phyloP scores from a whole-genome alignment of 2,797 vertebrate genomes.

The Adelosebastes latens region DNA sequence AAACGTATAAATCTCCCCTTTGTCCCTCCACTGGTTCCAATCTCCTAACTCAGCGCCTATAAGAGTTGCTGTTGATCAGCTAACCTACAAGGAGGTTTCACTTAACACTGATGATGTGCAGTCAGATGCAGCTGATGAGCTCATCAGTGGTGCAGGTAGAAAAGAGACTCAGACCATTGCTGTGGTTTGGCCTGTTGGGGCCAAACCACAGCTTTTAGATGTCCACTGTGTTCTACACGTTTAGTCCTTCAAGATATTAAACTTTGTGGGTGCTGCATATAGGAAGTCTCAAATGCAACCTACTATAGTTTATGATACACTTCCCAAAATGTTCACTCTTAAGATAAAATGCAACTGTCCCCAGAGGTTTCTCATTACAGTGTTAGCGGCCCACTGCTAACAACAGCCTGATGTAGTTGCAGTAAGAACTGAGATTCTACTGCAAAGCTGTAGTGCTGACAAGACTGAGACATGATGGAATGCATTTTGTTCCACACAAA shows the following conservation, averaged over 20 bases:
- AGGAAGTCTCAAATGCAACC: not conserved
- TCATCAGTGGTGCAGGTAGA: not conserved
- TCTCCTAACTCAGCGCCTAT: not conserved
- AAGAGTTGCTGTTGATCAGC: not conserved
- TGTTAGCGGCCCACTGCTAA: too few species aligned
- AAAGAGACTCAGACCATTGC: not conserved
- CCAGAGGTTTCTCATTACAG: not conserved
- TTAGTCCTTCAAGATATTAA: not conserved
- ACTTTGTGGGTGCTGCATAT: not conserved
- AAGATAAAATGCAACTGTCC: not conserved
- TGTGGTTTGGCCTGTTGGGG: not conserved
- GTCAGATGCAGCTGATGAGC: conserved; percentile 5
- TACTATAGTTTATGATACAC: not conserved
- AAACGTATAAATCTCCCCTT: not conserved
- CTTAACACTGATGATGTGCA: not conserved
- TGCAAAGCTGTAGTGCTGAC: not conserved
- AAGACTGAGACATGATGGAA: not conserved
- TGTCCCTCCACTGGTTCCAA: not conserved
- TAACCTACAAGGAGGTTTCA: conserved; percentile 3
- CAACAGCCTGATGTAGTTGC: not conserved
- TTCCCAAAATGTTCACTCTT: not conserved
- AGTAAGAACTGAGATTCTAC: not conserved
- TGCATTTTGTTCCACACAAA: not conserved
- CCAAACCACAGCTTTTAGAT: not conserved
- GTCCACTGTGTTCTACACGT: not conserved